Evolutionary conservation across 37 sponge, comb jelly and placozoan species (phyloP).

Genomic region (Eunapius fragilis): DNA sequence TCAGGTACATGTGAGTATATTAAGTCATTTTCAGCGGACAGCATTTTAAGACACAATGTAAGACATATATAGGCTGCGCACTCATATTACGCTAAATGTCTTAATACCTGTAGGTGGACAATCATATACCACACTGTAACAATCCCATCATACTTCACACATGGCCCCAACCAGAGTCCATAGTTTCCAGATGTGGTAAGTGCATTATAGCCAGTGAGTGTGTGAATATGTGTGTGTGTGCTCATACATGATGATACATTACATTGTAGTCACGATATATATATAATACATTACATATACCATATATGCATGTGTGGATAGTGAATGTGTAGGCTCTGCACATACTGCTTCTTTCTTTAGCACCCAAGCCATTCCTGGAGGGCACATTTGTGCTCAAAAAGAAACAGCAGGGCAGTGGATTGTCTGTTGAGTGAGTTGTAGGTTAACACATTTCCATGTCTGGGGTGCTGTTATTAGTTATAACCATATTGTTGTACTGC

Average conservation of each 20-base stretch:
- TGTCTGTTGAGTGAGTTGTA: neutral
- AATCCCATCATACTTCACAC: conserved; percentile 75
- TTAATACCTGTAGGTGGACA: conserved; percentile 67
- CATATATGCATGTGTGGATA: neutral
- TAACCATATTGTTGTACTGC: too few species aligned
- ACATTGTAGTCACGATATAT: neutral
- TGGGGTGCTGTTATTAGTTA: too few species aligned
- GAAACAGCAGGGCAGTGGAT: conserved; percentile 24
- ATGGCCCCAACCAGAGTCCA: conserved; percentile 61
- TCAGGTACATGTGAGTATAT: neutral
- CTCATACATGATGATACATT: too few species aligned
- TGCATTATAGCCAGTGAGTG: too few species aligned
- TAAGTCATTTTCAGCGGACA: too few species aligned
- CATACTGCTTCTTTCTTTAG: neutral
- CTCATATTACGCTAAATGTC: neutral
- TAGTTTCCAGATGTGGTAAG: conserved; percentile 63
- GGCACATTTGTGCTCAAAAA: conserved; percentile 29
- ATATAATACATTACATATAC: neutral
- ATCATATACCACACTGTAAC: conserved; percentile 62
- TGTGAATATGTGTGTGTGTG: too few species aligned
- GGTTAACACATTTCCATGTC: too few species aligned
- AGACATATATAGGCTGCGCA: neutral
- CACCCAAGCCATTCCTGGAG: conserved; percentile 81
- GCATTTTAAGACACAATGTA: neutral
- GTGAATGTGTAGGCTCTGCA: too few species aligned